These are phyloP conservation scores for Formica exsecta DNA, from an alignment of 1,140 invertebrate genomes.

Conservation along the genomic window DNA sequence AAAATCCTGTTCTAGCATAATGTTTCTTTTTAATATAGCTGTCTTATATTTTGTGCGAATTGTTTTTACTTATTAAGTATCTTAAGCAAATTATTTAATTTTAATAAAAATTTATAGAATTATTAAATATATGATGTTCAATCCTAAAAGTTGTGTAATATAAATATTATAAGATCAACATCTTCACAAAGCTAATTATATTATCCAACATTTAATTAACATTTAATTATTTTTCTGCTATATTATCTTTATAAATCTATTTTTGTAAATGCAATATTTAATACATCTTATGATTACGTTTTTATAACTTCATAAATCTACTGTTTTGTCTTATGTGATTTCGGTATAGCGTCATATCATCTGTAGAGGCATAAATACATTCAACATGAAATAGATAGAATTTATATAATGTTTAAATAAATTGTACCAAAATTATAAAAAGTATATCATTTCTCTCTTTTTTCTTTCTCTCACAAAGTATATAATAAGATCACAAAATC, in stretches of 20 bases:
- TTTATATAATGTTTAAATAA: background rate
- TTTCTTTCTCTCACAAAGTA: background rate
- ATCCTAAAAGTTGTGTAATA: background rate
- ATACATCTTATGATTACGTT: background rate
- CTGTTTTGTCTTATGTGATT: background rate
- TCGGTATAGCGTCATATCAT: background rate
- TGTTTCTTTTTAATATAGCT: background rate
- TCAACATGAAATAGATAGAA: background rate
- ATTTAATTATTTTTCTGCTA: background rate
- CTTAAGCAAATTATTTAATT: background rate
- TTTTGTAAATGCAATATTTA: background rate
- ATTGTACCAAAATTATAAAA: background rate
- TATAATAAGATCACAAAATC: background rate
- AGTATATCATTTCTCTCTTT: background rate
- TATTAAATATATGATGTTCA: background rate
- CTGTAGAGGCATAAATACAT: background rate
- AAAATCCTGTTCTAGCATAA: background rate
- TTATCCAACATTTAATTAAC: background rate
- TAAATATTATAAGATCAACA: background rate
- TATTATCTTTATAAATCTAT: conserved; percentile 2
- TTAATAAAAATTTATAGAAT: background rate
- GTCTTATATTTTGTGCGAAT: background rate
- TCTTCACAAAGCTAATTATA: background rate
- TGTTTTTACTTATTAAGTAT: background rate
- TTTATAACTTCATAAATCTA: background rate